Evolutionary conservation across 1,140 invertebrate species (phyloP), one percentile per base, ranked within the genome.

Genomic region (Coelopa frigida): DNA sequence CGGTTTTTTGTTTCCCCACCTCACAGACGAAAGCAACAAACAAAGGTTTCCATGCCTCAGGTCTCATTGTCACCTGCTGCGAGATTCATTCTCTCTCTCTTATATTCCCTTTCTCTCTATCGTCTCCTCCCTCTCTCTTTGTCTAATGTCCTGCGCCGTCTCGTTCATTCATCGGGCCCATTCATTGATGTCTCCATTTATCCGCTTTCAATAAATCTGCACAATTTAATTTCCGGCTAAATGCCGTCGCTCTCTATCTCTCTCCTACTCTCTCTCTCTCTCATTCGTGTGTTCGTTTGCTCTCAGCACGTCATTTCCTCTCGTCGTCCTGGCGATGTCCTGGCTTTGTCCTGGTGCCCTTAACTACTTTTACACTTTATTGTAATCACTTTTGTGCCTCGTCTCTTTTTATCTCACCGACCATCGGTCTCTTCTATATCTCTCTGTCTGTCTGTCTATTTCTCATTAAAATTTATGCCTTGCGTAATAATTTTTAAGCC

Each of bases 131-230:
- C 14, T 38, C 14, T 38, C 11, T 27, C 18, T n/a, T 23, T 43
- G 21, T 20, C 24, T 27, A 29, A 29, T 37, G 35, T 6, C 15
- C 12, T 22, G 22, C 12, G 24, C 36, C 10, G 5, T 33, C 31
- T 33, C 31, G n/a, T 33, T 33, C 4, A 33, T 33, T 33, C n/a
- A n/a, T 33, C 10, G 4, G 31, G 2, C 33, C 33, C 17, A 14
- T 10, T 15, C 21, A 26, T 41, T 41, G 35, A 47, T 47, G 37
- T 37, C 36, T 31, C 17, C 60, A 64, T 61, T 59, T 65, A 61
- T 66, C 62, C 62, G 61, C 56, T 65, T 60, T 65, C 61, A 65
- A 65, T 65, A 65, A 65, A 65, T 65, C 62, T 65, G 51, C 55
- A 27, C 55, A 65, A 65, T 58, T 65, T 65, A 65, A 65, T 65